Evolutionary conservation across 2,113 vertebrate genomes (phyloP), one percentile per base, ranked within the genome.

Genomic region (Rhea americana): DNA sequence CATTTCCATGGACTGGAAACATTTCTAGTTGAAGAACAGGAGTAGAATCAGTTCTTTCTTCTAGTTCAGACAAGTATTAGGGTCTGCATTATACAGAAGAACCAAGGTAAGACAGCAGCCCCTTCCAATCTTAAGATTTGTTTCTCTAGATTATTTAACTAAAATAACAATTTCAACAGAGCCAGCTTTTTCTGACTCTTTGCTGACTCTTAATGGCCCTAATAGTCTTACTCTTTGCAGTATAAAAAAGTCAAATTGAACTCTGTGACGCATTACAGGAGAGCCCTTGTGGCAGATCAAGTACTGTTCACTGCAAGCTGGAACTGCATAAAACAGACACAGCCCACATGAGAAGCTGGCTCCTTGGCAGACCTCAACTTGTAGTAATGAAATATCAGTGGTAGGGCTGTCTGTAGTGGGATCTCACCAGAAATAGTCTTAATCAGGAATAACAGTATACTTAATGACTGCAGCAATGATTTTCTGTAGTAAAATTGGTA

Each of bases 81-180:
- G 26, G 24, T 88, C 37, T 39, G 14, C 72, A 65, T 8, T 8
- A 6, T 25, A 21, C 13, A 71, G 45, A 81, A 89, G 32, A 70
- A 37, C 13, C 50, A 73, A 80, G 15, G 32, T 66, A 85, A 47
- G 24, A 78, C 74, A 90, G 35, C 21, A 83, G 18, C 47, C 28
- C 73, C n/a, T 85, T 95, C 7, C 51, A 51, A 14, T 43, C 18
- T 58, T 87, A 55, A 7, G 2, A 20, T 85, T 72, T 70, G 6
- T 86, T 59, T 47, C 66, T 51, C 85, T 86, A 50, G 51, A 53
- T 80, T n/a, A 30, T 91, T 84, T 56, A 86, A 78, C 93, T 81
- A 91, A 86, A 90, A 82, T 75, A 75, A 11, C 41, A 16, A 86
- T 90, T 91, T 88, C 48, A 88, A 48, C 35, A 63, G 51, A 81